Base-by-base conservation (phyloP, 2,888 invertebrate genomes). In the Sericinus montela region DNA sequence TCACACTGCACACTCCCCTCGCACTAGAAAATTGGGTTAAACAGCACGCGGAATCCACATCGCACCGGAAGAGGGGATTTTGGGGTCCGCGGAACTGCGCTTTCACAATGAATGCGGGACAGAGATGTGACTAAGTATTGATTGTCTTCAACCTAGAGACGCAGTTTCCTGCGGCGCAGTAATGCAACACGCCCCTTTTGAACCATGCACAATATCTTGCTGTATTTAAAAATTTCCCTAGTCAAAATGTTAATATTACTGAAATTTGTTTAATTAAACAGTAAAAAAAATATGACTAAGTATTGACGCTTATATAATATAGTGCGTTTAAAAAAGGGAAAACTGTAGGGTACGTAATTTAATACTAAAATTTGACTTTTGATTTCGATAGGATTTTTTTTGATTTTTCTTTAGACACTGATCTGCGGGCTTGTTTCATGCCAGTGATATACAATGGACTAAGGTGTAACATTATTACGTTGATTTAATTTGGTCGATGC, bases 21-120 rank as follows among this genome's bases (percentile, higher is more conserved):
- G 72, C 67, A 75, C 83, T 80, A 82, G 83, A 82, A 85, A 86
- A 86, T 85, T 86, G 84, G 87, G 87, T 87, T 85, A 86, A 84
- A 86, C 76, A 86, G 80, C 77, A 83, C 79, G 80, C 84, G 76
- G 78, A 72, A n/a, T 79, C 75, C 74, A 78, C 75, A 71, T 73
- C 78, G 75, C 73, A 76, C 75, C 81, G 82, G 82, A 82, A 81
- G 80, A 79, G 81, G 83, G 83, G 81, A 80, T 78, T 82, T 84
- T 69, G 77, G 82, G 79, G 73, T 74, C 78, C 76, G 69, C 73
- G 77, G 72, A 75, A 80, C 72, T 83, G 79, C 80, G 82, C 77
- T 82, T 83, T 77, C 67, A 82, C 81, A 78, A 75, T 81, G 77
- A 84, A 79, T 80, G 77, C 80, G 83, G 80, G 78, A 82, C 80